Evolutionary conservation across 2,113 vertebrate genomes (phyloP).

Genomic region (Furnarius figulus): DNA sequence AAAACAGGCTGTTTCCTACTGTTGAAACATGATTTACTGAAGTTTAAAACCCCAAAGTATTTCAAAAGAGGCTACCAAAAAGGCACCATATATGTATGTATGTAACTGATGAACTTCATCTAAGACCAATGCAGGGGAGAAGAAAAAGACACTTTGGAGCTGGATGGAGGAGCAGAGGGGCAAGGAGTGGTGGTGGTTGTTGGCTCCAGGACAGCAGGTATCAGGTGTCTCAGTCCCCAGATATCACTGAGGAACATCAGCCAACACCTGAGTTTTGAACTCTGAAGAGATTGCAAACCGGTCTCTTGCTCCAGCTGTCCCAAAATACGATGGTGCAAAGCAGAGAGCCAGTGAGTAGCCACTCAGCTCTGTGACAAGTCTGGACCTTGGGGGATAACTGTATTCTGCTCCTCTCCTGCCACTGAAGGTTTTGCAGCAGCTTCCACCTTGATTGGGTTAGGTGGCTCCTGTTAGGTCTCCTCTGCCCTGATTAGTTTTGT

Average conservation of each 20-base stretch:
- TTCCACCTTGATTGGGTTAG: neutral
- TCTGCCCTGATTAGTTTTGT: neutral
- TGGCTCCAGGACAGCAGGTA: neutral
- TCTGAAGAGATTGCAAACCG: neutral
- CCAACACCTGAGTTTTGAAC: neutral
- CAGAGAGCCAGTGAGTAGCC: neutral
- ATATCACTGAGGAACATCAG: neutral
- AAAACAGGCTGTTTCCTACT: neutral
- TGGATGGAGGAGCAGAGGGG: neutral
- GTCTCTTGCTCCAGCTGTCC: neutral
- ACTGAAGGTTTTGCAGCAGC: constrained; percentile 7
- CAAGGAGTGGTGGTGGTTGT: neutral
- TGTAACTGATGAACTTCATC: neutral
- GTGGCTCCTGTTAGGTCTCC: constrained; percentile 24
- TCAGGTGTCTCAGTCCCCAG: neutral
- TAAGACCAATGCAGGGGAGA: constrained; percentile 6
- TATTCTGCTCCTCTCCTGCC: neutral
- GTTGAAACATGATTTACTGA: constrained; percentile 4
- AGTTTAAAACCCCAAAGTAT: neutral
- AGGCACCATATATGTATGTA: neutral
- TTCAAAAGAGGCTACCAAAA: constrained; percentile 29
- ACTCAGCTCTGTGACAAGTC: neutral
- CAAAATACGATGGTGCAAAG: neutral
- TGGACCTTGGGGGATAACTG: neutral
- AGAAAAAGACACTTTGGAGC: neutral